Base-by-base conservation (phyloP, 2,797 vertebrate species). In the Nannoperca australis region DNA sequence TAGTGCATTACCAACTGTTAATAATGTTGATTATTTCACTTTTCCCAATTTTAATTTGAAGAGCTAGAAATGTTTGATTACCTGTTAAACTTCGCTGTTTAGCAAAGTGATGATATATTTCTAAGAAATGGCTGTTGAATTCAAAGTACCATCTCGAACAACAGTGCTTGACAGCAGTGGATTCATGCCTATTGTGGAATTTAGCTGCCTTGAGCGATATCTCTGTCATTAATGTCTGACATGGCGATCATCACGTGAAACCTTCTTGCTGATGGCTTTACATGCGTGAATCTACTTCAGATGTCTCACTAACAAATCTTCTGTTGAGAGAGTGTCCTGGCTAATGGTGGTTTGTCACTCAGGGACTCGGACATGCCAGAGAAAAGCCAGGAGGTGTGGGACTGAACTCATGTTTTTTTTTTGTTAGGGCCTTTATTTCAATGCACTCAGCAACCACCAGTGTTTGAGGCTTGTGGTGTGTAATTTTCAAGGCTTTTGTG, bases 351-450 rank as follows among this genome's bases (percentile, higher is more conserved):
- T 73, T 63, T 76, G 62, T 84, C 51, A 30, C 45, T 76, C 50
- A 50, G 61, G 15, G 42, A 72, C 47, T 72, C n/a, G 3, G 47
- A 45, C 55, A 24, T 34, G 51, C 54, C 61, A 54, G 44, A 47
- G n/a, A 49, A 73, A 59, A 64, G n/a, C 34, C 73, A 69, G 45
- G 38, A 40, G 45, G 50, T 62, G 42, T 68, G 32, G 30, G 55
- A 54, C 55, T 34, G 11, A 1, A 18, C 53, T 70, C 49, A 22
- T 50, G 30, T 66, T 76, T 14, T 55, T 55, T 72, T 79, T 87
- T 88, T 76, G 76, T 76, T 64, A 66, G 49, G 38, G 61, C 49
- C 78, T 53, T 54, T 80, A 81, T 84, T 78, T 63, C 80, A 78
- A 38, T 59, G 73, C 38, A n/a, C 69, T 58, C 51, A 63, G 64